Percentiles rank a stretch among this genome's conserved stretches.
These are phyloP conservation scores for Gulo gulo DNA, from an alignment of 2,113 vertebrate genomes.

Conservation along the genomic window DNA sequence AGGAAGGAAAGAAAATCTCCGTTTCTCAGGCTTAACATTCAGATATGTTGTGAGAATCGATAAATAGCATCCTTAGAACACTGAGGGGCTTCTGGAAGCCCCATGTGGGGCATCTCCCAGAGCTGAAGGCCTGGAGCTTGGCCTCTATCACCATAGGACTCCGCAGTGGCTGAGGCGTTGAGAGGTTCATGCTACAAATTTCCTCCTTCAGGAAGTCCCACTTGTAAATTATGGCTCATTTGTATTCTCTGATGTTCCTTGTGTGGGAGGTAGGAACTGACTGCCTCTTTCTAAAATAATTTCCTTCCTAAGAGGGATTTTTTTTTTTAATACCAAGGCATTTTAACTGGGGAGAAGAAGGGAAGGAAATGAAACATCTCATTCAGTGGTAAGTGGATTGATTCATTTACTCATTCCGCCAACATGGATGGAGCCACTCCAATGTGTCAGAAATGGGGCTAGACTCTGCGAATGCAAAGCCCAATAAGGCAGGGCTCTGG, in stretches of 20 bases:
- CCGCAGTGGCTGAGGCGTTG: not conserved
- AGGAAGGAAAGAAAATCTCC: not conserved
- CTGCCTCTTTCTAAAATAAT: conserved; percentile 66
- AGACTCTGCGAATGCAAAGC: not conserved
- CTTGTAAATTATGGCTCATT: conserved; percentile 40
- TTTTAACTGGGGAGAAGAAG: conserved; percentile 36
- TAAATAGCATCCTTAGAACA: not conserved
- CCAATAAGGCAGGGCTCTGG: not conserved
- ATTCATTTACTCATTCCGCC: conserved; percentile 23
- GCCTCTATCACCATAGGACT: not conserved
- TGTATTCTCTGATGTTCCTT: conserved; percentile 57
- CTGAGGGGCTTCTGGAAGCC: conserved; percentile 27
- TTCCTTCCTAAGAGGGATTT: conserved; percentile 24
- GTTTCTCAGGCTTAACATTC: not conserved
- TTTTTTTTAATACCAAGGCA: conserved; percentile 40
- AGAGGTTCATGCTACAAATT: conserved; percentile 2
- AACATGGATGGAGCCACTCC: not conserved
- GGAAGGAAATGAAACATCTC: conserved; percentile 45
- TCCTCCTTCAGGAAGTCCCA: conserved; percentile 32
- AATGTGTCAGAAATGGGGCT: not conserved
- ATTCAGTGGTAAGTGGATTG: conserved; percentile 18
- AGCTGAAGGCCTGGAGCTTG: not conserved
- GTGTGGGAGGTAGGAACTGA: conserved; percentile 51
- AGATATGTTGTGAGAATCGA: not conserved
- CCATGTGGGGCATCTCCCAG: not conserved